These are phyloP conservation scores for Microctonus brassicae DNA, from an alignment of 2,888 invertebrate genomes.

Conservation along the genomic window DNA sequence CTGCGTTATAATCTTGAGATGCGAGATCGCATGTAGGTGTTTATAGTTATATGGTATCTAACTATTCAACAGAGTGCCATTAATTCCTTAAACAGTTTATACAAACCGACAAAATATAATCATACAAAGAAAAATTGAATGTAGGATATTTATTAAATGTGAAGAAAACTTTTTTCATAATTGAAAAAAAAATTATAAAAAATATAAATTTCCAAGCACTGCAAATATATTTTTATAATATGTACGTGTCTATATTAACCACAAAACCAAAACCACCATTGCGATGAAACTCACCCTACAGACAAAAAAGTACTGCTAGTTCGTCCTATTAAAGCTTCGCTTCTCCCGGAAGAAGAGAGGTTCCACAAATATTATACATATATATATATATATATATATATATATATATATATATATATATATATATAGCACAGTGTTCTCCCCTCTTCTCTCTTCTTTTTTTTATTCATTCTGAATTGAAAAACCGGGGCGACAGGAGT, in stretches of 20 bases:
- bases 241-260: conserved; percentile 45
- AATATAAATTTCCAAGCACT: not conserved
- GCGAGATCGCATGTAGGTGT: conserved; percentile 38
- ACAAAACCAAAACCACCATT: conserved; percentile 57
- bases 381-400: no score
- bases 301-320: conserved; percentile 44
- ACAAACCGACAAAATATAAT: not conserved
- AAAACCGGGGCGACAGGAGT: conserved; percentile 45
- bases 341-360: conserved; percentile 32
- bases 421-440: not conserved
- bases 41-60: conserved; percentile 28
- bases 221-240: conserved; percentile 37
- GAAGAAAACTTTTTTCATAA: no score
- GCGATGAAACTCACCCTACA: conserved; percentile 48
- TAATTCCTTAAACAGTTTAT: not conserved
- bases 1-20: conserved; percentile 2
- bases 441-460: not conserved
- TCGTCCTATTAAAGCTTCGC: conserved; percentile 32
- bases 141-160: no score
- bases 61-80: not conserved
- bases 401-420: conserved; percentile 1
- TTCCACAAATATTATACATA: not conserved
- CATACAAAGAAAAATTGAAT: conserved; percentile 14
- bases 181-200: conserved; percentile 7
- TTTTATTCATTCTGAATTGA: conserved; percentile 17